Base-by-base conservation (phyloP, 2,113 vertebrate genomes). In the Ancistrus triradiatus region DNA sequence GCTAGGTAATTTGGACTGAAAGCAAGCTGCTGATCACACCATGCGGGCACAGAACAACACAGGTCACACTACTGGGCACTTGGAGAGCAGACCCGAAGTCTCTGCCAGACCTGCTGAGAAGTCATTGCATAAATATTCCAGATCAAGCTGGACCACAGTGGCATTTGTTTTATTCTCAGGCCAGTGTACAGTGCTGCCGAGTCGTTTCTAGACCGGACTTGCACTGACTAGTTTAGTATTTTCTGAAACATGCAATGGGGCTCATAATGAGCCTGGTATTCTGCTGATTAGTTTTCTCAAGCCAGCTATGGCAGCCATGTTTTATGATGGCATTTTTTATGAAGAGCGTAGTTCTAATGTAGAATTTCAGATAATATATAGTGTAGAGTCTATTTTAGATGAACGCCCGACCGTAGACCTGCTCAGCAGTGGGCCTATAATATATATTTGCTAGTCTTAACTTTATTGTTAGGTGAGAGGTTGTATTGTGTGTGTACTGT, bases 81-180 rank as follows among this genome's bases (percentile, higher is more conserved):
- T 18, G 19, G 59, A 68, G 49, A 47, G 14, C 9, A 25, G 72
- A 58, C 77, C 33, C 28, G 31, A 11, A 18, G 7, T 63, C 33
- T 57, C 6, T 42, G 27, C 58, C 14, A 38, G 46, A 73, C 72
- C 70, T 80, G 56, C 74, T 68, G 69, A 75, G 49, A 68, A 51
- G 31, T 38, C 24, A 27, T 66, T 66, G 68, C 60, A 63, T 60
- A 63, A n/a, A 48, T 15, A 31, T 49, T 51, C 35, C 37, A 33
- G 4, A 10, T 4, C 51, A 59, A 49, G 46, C 24, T 75, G 68
- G 0, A 0, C 61, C 43, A 69, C 49, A 59, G 22, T n/a, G 43
- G 10, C 61, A 51, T 75, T 22, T 43, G 62, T 74, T 71, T 15
- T 28, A 46, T 62, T 58, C 57, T 17, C 65, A 77, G 63, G 77